phyloP scores from a whole-genome alignment of 2,113 vertebrate species.

The Gnathonemus echidnorhynchus region DNA sequence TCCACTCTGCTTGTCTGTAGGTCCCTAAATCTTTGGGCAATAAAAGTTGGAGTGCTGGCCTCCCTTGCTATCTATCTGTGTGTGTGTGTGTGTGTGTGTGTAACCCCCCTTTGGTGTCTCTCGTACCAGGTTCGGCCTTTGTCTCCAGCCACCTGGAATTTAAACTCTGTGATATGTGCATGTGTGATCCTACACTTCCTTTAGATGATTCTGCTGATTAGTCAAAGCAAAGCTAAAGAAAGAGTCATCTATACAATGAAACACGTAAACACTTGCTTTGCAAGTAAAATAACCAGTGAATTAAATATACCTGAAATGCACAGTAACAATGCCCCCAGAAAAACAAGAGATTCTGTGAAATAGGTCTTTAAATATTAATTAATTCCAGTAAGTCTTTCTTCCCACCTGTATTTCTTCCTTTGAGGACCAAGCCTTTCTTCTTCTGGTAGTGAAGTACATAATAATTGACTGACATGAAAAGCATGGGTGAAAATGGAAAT shows the following conservation, averaged over 20 bases:
- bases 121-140: too few relatives aligned
- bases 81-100: too few relatives aligned
- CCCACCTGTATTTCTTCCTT: slow-evolving; percentile 18
- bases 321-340: slow-evolving; percentile 31
- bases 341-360: slow-evolving; percentile 52
- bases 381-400: slow-evolving; percentile 22
- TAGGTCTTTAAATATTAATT: slow-evolving; percentile 57
- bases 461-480: background rate
- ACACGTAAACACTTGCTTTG: slow-evolving; percentile 8
- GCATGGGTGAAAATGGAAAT: slow-evolving; percentile 28
- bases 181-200: too few relatives aligned
- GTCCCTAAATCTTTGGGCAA: too few relatives aligned
- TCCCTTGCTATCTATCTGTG: too few relatives aligned
- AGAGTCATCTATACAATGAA: slow-evolving; percentile 5
- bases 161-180: too few relatives aligned
- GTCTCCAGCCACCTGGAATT: too few relatives aligned
- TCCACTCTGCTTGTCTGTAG: too few relatives aligned
- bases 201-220: background rate
- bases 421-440: slow-evolving; percentile 32
- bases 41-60: too few relatives aligned
- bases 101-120: too few relatives aligned
- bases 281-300: slow-evolving; percentile 33
- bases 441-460: slow-evolving; percentile 25
- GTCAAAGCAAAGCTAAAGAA: background rate
- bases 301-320: slow-evolving; percentile 43